A percentile compares a stretch with the other conserved stretches of the same genome.
These are phyloP conservation scores for Scaptodrosophila latifasciaeformis DNA, from an alignment of 2,888 invertebrate species.

Conservation along the genomic window DNA sequence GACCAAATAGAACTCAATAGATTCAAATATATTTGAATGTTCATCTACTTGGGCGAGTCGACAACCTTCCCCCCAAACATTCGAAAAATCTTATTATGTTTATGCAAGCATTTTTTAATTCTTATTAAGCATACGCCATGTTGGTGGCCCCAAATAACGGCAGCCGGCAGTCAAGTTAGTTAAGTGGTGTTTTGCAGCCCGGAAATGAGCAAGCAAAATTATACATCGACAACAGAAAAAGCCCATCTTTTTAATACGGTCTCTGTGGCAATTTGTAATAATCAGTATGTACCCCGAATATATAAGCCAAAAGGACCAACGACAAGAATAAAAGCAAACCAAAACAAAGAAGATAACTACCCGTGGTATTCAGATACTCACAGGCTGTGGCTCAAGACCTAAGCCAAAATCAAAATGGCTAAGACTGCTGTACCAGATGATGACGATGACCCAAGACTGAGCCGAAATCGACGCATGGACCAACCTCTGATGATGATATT, in stretches of 20 bases:
- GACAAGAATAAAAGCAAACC: constrained; percentile 3
- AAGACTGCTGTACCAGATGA: constrained; percentile 11
- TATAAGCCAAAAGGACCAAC: not conserved
- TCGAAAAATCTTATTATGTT: constrained; percentile 40
- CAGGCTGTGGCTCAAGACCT: constrained; percentile 5
- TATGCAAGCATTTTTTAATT: constrained; percentile 49
- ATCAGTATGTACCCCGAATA: not conserved
- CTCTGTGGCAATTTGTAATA: constrained; percentile 26
- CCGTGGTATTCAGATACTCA: constrained; percentile 12
- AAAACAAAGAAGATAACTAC: constrained; percentile 23
- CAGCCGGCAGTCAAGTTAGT: constrained; percentile 23
- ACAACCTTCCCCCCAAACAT: too few relatives aligned
- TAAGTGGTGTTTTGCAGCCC: constrained; percentile 48
- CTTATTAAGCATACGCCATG: constrained; percentile 54
- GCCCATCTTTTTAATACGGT: constrained; percentile 1
- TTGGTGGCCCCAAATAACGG: constrained; percentile 29
- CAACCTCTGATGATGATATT: not conserved
- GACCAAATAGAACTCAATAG: too few relatives aligned
- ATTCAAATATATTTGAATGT: too few relatives aligned
- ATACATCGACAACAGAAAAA: not conserved
- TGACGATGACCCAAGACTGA: constrained; percentile 8
- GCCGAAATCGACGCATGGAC: not conserved
- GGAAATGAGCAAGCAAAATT: too few relatives aligned
- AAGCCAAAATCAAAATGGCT: constrained; percentile 33
- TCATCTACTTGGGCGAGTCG: too few relatives aligned